Conservation (phyloP, 1,140 invertebrate species). For the Dendrolimus kikuchii region DNA sequence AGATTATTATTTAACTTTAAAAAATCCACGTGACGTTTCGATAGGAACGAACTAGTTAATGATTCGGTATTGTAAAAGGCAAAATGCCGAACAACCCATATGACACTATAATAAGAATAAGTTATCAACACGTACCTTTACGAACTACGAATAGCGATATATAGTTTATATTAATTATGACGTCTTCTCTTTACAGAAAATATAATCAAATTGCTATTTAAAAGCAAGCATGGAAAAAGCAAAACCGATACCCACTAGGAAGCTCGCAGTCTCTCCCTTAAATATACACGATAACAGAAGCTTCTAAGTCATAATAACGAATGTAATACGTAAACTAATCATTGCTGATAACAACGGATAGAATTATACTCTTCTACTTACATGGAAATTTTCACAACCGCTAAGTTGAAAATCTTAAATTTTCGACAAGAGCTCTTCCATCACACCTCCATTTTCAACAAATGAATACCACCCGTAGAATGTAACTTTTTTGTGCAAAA, state of each 20-base stretch:
- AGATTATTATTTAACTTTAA: not conserved
- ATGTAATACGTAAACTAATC: conserved; percentile 27
- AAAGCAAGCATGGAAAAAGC: conserved; percentile 38
- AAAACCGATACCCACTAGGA: conserved; percentile 39
- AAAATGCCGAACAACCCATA: too few relatives aligned
- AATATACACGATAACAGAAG: conserved; percentile 48
- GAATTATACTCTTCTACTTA: conserved; percentile 40
- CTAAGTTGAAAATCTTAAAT: conserved; percentile 55
- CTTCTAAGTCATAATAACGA: conserved; percentile 22
- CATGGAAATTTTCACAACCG: conserved; percentile 46
- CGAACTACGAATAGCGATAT: too few relatives aligned
- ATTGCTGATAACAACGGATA: conserved; percentile 37
- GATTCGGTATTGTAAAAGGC: too few relatives aligned
- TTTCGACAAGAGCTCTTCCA: conserved; percentile 56
- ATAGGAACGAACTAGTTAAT: not conserved
- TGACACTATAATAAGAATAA: too few relatives aligned
- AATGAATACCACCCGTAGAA: conserved; percentile 44
- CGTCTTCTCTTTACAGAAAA: not conserved
- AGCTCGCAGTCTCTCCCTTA: conserved; percentile 67
- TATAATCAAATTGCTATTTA: conserved; percentile 13
- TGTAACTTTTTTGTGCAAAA: conserved; percentile 15
- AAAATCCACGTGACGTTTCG: not conserved
- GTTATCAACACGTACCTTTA: too few relatives aligned
- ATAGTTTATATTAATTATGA: too few relatives aligned
- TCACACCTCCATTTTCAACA: conserved; percentile 70